phyloP scores from a whole-genome alignment of 2,113 vertebrate species.

The Pyxicephalus adspersus region DNA sequence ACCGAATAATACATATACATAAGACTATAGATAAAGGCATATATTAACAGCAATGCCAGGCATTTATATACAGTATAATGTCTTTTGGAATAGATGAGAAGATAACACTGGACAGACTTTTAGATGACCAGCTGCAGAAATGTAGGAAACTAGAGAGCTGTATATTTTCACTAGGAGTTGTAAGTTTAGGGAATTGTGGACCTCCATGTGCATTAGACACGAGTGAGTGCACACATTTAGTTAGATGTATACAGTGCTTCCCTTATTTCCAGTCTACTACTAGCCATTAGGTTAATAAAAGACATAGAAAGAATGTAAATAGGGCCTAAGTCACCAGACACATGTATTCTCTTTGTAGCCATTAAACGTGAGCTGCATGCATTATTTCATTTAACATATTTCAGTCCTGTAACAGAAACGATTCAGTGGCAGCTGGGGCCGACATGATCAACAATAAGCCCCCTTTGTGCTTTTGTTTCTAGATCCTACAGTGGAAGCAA shows the following conservation, averaged over 20 bases:
- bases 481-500: conserved; percentile 36
- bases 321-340: conserved; percentile 38
- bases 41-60: too few species aligned
- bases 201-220: conserved; percentile 49
- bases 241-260: conserved; percentile 18
- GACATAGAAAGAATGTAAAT: conserved; percentile 46
- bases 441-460: conserved; percentile 52
- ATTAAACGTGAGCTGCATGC: conserved; percentile 50
- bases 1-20: too few species aligned
- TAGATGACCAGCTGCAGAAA: background rate
- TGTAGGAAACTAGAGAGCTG: conserved; percentile 33
- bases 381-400: conserved; percentile 56
- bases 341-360: conserved; percentile 37
- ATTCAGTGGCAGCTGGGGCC: conserved; percentile 35
- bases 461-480: conserved; percentile 54
- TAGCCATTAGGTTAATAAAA: conserved; percentile 44
- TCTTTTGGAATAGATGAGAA: background rate
- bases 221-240: conserved; percentile 54
- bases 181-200: conserved; percentile 24
- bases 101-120: background rate
- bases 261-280: conserved; percentile 16
- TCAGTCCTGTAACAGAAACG: conserved; percentile 53
- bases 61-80: too few species aligned
- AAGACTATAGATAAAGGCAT: too few species aligned
- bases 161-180: conserved; percentile 39